Conservation (phyloP, 2,797 vertebrate genomes). For the Acanthurus leucopareius region DNA sequence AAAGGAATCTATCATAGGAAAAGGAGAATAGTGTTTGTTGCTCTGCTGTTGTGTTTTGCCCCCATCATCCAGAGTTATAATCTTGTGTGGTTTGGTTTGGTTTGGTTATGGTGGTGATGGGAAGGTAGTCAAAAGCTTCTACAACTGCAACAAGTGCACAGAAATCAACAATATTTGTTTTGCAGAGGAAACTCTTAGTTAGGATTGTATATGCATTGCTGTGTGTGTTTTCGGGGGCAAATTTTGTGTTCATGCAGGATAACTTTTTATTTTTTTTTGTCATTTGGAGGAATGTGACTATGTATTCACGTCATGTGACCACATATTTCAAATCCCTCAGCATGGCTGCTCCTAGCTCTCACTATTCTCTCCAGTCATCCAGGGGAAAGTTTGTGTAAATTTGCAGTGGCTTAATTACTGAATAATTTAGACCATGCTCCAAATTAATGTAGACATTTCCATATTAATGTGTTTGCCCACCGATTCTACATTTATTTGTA, state of each 20-base stretch:
- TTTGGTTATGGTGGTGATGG: too few species aligned
- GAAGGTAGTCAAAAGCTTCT: background rate
- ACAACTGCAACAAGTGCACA: background rate
- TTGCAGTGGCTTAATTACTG: constrained; percentile 87
- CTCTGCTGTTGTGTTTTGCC: too few species aligned
- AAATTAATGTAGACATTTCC: constrained; percentile 88
- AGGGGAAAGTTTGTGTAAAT: constrained; percentile 86
- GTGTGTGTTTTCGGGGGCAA: constrained; percentile 13
- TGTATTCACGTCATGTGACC: constrained; percentile 61
- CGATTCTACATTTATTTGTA: constrained; percentile 83
- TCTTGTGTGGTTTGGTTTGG: too few species aligned
- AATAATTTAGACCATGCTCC: constrained; percentile 87
- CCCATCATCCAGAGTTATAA: too few species aligned
- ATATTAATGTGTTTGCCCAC: constrained; percentile 88
- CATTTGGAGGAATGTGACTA: constrained; percentile 34
- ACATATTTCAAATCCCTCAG: constrained; percentile 71
- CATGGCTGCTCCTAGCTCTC: constrained; percentile 64
- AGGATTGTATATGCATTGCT: constrained; percentile 8
- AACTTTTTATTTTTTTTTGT: background rate
- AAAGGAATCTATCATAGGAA: too few species aligned
- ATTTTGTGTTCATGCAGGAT: constrained; percentile 22
- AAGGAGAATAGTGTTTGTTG: too few species aligned
- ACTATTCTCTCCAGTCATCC: constrained; percentile 78
- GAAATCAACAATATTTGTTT: constrained; percentile 31
- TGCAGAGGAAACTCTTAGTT: constrained; percentile 20